A percentile compares a stretch with the other conserved stretches of the same genome.
These are phyloP conservation scores for Tangara arthus DNA, from an alignment of 2,797 vertebrate species.

Conservation along the genomic window DNA sequence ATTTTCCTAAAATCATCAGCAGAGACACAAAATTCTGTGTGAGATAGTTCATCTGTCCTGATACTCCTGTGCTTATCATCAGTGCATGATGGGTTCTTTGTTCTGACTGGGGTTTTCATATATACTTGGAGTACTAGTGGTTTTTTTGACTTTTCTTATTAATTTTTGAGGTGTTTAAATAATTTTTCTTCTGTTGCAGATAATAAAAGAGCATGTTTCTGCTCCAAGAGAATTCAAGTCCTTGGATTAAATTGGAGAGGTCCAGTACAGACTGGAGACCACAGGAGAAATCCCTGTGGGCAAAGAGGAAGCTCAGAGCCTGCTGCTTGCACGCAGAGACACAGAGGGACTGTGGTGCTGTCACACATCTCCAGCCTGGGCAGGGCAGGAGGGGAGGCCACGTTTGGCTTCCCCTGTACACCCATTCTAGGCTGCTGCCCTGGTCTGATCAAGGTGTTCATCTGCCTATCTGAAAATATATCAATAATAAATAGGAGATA, in stretches of 20 bases:
- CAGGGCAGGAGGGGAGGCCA: not conserved
- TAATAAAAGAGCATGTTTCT: not conserved
- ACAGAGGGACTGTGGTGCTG: not conserved
- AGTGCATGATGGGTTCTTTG: accelerated
- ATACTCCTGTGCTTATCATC: not conserved
- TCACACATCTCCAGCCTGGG: not conserved
- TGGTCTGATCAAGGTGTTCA: not conserved
- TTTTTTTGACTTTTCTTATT: not conserved
- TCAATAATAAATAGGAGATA: not conserved
- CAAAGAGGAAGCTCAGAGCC: not conserved
- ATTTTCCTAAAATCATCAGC: not conserved
- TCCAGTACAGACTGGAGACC: not conserved
- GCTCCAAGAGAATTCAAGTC: not conserved
- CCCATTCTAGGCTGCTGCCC: not conserved
- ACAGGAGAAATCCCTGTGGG: not conserved
- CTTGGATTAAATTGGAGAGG: not conserved
- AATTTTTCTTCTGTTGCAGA: not conserved
- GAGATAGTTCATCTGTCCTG: not conserved
- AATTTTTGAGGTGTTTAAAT: not conserved
- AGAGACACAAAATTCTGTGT: not conserved
- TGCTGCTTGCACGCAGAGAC: not conserved
- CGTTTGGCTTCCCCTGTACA: not conserved
- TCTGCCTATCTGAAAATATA: not conserved
- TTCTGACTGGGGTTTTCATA: not conserved
- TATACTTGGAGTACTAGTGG: not conserved